phyloP scores from a whole-genome alignment of 2,113 vertebrate genomes.

The Pan paniscus region DNA sequence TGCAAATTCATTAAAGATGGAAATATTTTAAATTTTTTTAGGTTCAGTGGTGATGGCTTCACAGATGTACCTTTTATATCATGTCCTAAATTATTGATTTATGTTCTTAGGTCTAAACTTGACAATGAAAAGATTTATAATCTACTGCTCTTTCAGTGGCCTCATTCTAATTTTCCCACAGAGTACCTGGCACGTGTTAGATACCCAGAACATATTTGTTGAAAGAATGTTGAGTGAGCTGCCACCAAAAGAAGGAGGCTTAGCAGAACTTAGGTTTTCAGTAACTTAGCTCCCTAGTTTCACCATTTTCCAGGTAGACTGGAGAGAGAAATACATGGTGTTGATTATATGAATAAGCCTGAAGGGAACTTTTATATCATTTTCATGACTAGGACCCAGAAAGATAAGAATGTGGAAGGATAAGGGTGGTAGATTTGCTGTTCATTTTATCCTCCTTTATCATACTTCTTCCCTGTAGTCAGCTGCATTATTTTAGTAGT shows the following conservation, averaged over 20 bases:
- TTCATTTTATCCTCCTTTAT: background rate
- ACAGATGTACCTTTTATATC: background rate
- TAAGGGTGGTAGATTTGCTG: background rate
- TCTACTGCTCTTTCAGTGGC: background rate
- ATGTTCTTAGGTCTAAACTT: slow-evolving; percentile 20
- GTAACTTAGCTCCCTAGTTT: background rate
- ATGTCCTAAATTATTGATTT: background rate
- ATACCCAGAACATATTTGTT: background rate
- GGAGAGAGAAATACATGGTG: background rate
- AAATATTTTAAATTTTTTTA: background rate
- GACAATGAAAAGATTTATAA: background rate
- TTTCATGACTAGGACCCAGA: slow-evolving; percentile 8
- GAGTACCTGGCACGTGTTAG: background rate
- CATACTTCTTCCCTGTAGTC: background rate
- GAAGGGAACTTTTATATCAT: background rate
- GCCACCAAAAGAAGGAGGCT: background rate
- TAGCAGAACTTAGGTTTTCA: background rate
- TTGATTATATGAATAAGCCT: background rate
- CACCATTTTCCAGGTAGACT: background rate
- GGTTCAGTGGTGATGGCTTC: background rate
- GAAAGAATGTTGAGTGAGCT: background rate
- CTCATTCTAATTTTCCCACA: background rate
- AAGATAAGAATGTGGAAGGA: background rate
- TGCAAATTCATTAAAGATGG: background rate
- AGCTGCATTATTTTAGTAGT: background rate